These are phyloP conservation scores for Tribolium freemani DNA, from an alignment of 2,888 invertebrate genomes.

Conservation along the genomic window DNA sequence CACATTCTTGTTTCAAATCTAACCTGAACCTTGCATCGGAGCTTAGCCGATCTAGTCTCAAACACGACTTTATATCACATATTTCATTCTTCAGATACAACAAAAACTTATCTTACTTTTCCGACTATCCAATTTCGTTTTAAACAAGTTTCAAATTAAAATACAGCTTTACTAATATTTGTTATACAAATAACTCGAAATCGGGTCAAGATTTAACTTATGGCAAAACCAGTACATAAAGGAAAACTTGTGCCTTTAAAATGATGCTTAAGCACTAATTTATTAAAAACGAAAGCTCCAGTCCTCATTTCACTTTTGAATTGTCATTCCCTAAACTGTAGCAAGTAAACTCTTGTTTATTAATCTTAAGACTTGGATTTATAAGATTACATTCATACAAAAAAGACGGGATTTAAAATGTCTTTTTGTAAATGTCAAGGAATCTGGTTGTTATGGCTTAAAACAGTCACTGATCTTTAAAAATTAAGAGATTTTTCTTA, in stretches of 20 bases:
- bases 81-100: constrained; percentile 15
- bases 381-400: neutral
- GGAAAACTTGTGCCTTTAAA: neutral
- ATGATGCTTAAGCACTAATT: neutral
- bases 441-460: neutral
- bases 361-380: neutral
- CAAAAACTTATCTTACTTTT: constrained; percentile 19
- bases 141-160: constrained; percentile 29
- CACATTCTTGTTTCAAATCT: constrained; percentile 50
- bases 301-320: neutral
- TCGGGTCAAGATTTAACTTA: constrained; percentile 24
- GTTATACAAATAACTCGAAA: constrained; percentile 30
- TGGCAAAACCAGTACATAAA: constrained; percentile 22
- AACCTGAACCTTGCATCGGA: constrained; percentile 28
- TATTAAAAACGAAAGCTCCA: neutral
- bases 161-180: constrained; percentile 38
- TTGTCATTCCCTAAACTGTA: neutral
- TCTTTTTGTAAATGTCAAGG: neutral
- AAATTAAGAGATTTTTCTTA: neutral
- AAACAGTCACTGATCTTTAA: neutral
- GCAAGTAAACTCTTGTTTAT: neutral
- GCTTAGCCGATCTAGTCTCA: constrained; percentile 46
- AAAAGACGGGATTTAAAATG: neutral
- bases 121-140: constrained; percentile 5
- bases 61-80: constrained; percentile 39